phyloP scores from a whole-genome alignment of 2,113 vertebrate genomes.

The Psittacara wagleri region DNA sequence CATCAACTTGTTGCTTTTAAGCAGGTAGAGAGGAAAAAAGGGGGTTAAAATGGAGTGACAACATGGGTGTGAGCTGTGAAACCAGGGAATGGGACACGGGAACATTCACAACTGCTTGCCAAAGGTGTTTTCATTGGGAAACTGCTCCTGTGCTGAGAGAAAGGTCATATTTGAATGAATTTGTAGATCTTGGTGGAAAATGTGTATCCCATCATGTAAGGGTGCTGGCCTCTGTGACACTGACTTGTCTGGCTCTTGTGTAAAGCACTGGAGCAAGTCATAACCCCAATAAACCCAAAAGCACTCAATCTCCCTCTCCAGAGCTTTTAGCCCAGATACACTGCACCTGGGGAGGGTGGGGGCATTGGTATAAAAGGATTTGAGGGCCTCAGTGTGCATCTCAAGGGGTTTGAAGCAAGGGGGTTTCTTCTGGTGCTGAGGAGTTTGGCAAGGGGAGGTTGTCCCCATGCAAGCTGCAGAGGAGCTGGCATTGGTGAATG shows the following conservation, averaged over 20 bases:
- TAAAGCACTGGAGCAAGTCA: not conserved
- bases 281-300: not conserved
- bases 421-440: not conserved
- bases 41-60: not conserved
- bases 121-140: not conserved
- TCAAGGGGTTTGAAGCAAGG: accelerated
- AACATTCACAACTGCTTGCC: not conserved
- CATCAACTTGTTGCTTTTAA: not conserved
- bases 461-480: accelerated
- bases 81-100: not conserved
- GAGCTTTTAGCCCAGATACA: not conserved
- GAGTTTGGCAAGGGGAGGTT: not conserved
- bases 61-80: not conserved
- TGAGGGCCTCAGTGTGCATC: accelerated
- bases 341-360: not conserved
- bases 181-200: not conserved
- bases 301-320: not conserved
- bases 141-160: not conserved
- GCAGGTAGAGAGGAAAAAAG: not conserved
- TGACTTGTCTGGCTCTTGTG: not conserved
- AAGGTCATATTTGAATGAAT: not conserved
- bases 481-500: accelerated
- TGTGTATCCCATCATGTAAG: accelerated
- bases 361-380: accelerated
- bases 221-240: not conserved